phyloP scores from a whole-genome alignment of 2,797 vertebrate species.

The Synaphobranchus kaupii region DNA sequence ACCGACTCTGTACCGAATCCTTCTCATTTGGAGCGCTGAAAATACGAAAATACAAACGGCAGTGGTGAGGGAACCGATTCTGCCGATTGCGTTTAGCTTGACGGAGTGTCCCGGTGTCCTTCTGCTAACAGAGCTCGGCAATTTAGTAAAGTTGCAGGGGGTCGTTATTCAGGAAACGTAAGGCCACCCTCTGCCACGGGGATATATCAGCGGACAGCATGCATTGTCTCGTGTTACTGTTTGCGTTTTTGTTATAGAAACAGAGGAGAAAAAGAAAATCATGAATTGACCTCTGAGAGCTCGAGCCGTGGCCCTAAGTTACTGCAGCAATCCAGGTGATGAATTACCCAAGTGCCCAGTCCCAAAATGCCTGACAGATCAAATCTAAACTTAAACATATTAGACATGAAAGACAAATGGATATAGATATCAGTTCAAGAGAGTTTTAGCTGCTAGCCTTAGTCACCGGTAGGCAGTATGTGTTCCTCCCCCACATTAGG shows the following conservation, averaged over 20 bases:
- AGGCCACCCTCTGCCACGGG: neutral
- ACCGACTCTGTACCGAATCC: neutral
- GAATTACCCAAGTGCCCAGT: neutral
- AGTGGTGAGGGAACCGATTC: neutral
- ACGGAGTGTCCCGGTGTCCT: neutral
- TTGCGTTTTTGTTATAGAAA: neutral
- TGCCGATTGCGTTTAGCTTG: neutral
- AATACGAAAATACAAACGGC: neutral
- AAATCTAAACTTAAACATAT: neutral
- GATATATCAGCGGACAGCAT: neutral
- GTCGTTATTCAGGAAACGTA: neutral
- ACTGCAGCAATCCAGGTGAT: conserved; percentile 19
- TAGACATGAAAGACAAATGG: conserved; percentile 9
- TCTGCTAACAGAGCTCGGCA: neutral
- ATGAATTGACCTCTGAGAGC: conserved; percentile 8
- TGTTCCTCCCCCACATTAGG: neutral
- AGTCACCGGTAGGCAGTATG: conserved; percentile 3
- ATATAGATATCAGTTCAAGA: neutral
- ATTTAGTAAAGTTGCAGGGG: neutral
- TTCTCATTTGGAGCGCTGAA: neutral
- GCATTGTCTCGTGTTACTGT: neutral
- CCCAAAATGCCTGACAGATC: neutral
- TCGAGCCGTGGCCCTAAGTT: neutral
- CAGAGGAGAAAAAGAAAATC: neutral
- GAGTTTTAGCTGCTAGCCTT: neutral